phyloP scores from a whole-genome alignment of 2,113 vertebrate species.

The Vidua chalybeata region DNA sequence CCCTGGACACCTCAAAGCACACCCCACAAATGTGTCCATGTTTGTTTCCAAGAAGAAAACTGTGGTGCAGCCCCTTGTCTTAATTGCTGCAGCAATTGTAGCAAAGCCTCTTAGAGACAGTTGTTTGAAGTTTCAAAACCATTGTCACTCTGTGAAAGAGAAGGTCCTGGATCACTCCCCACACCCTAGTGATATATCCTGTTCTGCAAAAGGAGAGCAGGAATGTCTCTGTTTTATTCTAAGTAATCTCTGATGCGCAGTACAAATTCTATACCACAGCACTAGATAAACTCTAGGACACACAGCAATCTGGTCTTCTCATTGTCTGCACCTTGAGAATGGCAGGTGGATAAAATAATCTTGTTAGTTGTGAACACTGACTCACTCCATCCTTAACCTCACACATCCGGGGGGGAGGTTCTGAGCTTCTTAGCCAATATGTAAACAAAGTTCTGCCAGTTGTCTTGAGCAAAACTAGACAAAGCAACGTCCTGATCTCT shows the following conservation, averaged over 20 bases:
- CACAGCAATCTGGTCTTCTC: neutral
- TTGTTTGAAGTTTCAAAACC: neutral
- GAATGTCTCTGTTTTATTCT: neutral
- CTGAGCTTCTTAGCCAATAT: neutral
- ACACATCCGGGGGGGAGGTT: rapidly evolving
- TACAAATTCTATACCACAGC: neutral
- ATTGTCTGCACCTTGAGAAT: neutral
- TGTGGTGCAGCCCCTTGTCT: neutral
- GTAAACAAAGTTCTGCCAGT: neutral
- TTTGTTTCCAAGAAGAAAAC: neutral
- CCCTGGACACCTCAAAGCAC: neutral
- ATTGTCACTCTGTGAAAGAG: neutral
- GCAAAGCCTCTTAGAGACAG: neutral
- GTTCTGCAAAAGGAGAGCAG: neutral
- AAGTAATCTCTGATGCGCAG: neutral
- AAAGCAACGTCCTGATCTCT: neutral
- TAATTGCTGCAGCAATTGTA: neutral
- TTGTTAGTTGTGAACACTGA: neutral
- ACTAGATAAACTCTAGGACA: neutral
- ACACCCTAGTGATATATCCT: neutral
- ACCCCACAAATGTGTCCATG: rapidly evolving
- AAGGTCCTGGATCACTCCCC: neutral
- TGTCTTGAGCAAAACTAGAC: neutral
- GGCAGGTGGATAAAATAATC: neutral
- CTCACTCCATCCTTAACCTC: neutral